phyloP scores from a whole-genome alignment of 1,140 invertebrate species.

The Panonychus citri region DNA sequence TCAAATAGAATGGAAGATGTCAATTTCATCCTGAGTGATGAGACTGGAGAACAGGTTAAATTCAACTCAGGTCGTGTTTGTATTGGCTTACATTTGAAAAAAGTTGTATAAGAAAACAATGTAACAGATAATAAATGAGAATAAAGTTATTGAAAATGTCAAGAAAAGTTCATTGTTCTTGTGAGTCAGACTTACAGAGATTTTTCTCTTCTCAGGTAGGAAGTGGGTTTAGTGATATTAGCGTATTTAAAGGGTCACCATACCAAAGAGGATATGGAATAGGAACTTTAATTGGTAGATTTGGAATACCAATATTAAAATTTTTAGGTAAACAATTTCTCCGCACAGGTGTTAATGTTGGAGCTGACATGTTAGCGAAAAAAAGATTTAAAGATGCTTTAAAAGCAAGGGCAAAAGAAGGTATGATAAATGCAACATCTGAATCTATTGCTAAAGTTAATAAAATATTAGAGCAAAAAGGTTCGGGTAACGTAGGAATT shows the following conservation, averaged over 20 bases:
- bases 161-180: not conserved
- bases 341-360: not conserved
- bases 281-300: not conserved
- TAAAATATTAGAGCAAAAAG: not conserved
- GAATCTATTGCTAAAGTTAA: not conserved
- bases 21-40: not conserved
- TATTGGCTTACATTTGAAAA: not conserved
- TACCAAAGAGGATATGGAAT: not conserved
- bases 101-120: not conserved
- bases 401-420: not conserved
- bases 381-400: not conserved
- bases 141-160: not conserved
- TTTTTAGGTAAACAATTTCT: not conserved
- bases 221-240: not conserved
- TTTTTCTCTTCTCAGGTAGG: not conserved
- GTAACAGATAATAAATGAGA: not conserved
- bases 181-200: not conserved
- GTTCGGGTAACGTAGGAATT: too few species aligned
- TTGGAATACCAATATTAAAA: not conserved
- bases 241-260: not conserved
- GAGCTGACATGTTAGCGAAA: not conserved
- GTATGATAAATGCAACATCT: not conserved
- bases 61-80: not conserved
- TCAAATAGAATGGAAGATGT: not conserved
- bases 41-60: not conserved